A percentile compares a stretch with the other conserved stretches of the same genome.
Conservation (phyloP, 1,140 invertebrate genomes). For the Tetragonula clypearis region DNA sequence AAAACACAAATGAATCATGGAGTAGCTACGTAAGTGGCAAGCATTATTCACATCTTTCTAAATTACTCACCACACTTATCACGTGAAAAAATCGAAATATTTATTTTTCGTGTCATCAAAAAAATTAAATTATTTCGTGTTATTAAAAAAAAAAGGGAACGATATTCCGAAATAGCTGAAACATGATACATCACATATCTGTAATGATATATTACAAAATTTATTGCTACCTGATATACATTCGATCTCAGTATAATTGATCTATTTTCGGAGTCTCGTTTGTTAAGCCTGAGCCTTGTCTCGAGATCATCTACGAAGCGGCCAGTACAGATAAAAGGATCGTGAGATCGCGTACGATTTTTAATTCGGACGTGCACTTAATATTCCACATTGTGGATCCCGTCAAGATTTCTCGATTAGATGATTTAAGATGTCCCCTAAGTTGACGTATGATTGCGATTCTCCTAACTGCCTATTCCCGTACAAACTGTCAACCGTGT, state of each 20-base stretch:
- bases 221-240: neutral
- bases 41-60: neutral
- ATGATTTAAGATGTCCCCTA: constrained; percentile 1
- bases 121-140: neutral
- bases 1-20: neutral
- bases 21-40: neutral
- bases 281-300: neutral
- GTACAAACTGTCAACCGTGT: too few species aligned
- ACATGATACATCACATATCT: neutral
- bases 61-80: neutral
- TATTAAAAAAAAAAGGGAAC: neutral
- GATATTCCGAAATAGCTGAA: neutral
- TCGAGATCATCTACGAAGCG: neutral
- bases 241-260: neutral
- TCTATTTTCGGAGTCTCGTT: constrained; percentile 15
- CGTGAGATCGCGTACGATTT: constrained; percentile 23
- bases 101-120: neutral
- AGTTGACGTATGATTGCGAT: neutral
- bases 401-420: neutral
- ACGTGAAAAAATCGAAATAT: neutral
- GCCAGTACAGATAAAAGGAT: constrained; percentile 17
- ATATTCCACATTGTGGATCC: constrained; percentile 1
- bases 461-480: neutral
- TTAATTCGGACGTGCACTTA: constrained; percentile 16
- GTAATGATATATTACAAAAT: neutral